Evolutionary conservation across 2,113 vertebrate species (phyloP).

Genomic region (Orientallactaga bullata): DNA sequence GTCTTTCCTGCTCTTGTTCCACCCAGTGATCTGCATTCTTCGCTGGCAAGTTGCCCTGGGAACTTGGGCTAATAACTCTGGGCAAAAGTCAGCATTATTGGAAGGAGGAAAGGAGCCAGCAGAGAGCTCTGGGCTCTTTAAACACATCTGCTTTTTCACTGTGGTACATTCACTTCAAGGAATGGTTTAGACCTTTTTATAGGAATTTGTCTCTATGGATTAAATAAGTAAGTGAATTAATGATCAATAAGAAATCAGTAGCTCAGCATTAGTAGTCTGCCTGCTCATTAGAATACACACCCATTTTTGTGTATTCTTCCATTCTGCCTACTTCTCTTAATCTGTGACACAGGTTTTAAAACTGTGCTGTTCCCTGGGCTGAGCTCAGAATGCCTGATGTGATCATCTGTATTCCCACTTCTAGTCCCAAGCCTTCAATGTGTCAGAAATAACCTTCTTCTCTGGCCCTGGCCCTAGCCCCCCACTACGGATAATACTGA

Average conservation of each 20-base stretch:
- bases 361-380: background rate
- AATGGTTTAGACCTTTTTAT: background rate
- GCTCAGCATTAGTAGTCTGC: background rate
- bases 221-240: background rate
- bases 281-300: background rate
- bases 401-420: background rate
- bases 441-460: background rate
- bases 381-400: background rate
- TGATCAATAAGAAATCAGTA: background rate
- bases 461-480: background rate
- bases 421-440: background rate
- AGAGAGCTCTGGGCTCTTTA: background rate
- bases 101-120: background rate
- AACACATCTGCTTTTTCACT: background rate
- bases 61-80: background rate
- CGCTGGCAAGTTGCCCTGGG: background rate
- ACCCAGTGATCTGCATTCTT: background rate
- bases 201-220: background rate
- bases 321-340: background rate
- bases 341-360: background rate
- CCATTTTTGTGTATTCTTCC: background rate
- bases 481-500: background rate
- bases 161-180: background rate
- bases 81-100: background rate
- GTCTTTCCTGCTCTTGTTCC: background rate